phyloP scores from a whole-genome alignment of 2,888 invertebrate species.

The Xestoiulus laeticollis region DNA sequence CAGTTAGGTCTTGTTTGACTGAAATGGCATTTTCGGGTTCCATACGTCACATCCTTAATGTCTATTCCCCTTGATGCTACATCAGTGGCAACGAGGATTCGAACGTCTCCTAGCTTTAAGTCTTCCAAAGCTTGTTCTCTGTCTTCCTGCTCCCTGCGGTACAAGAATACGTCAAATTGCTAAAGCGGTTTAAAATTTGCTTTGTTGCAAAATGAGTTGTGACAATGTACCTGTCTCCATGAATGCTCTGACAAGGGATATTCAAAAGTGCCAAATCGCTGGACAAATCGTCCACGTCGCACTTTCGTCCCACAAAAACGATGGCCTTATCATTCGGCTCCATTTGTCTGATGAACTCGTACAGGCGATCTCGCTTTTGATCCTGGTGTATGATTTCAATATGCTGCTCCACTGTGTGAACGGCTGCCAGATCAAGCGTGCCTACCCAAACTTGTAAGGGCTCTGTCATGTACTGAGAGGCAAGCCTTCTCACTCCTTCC shows the following conservation, averaged over 20 bases:
- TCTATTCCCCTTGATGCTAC: slow-evolving; percentile 95
- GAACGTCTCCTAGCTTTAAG: slow-evolving; percentile 79
- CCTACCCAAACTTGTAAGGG: slow-evolving; percentile 80
- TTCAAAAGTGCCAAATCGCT: slow-evolving; percentile 79
- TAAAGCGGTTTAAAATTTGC: background rate
- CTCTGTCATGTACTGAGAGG: slow-evolving; percentile 85
- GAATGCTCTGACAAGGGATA: slow-evolving; percentile 80
- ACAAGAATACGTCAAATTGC: background rate
- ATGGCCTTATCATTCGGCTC: slow-evolving; percentile 82
- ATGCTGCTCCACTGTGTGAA: slow-evolving; percentile 84
- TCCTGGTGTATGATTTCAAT: slow-evolving; percentile 78
- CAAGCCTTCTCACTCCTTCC: slow-evolving; percentile 82
- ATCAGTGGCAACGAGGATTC: slow-evolving; percentile 91
- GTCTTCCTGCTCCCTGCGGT: slow-evolving; percentile 73
- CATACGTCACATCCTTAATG: slow-evolving; percentile 82
- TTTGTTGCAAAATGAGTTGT: background rate
- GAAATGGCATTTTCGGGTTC: slow-evolving; percentile 57
- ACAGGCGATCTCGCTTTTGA: slow-evolving; percentile 73
- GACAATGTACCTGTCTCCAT: slow-evolving; percentile 78
- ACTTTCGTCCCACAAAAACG: slow-evolving; percentile 89
- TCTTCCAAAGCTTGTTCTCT: slow-evolving; percentile 78
- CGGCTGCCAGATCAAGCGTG: slow-evolving; percentile 84
- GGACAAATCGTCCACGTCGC: slow-evolving; percentile 81
- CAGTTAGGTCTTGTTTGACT: background rate
- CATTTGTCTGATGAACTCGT: slow-evolving; percentile 77